These are phyloP conservation scores for Puntigrus tetrazona DNA, from an alignment of 2,113 vertebrate genomes.

Conservation along the genomic window DNA sequence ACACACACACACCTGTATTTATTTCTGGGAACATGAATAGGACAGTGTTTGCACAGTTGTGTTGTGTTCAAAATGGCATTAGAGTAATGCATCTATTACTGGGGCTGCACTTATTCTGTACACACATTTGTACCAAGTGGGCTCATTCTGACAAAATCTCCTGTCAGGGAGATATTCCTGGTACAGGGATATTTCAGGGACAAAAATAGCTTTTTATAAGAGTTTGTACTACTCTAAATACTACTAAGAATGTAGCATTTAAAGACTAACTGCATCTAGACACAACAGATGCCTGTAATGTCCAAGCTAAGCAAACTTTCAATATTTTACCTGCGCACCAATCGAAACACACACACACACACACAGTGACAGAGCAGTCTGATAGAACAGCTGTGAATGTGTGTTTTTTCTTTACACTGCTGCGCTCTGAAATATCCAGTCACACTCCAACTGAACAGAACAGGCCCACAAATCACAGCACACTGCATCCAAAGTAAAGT, in stretches of 20 bases:
- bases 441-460: not conserved
- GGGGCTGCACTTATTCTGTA: not conserved
- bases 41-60: constrained; percentile 45
- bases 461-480: not conserved
- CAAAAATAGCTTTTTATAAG: not conserved
- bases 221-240: too few relatives aligned
- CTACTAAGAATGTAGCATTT: too few relatives aligned
- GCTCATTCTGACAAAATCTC: not conserved
- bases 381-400: not conserved
- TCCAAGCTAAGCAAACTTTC: constrained; percentile 1
- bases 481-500: not conserved
- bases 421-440: not conserved
- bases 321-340: not conserved
- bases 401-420: not conserved
- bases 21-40: constrained; percentile 27
- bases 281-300: too few relatives aligned
- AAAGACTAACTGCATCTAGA: too few relatives aligned
- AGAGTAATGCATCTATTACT: not conserved
- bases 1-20: constrained; percentile 14
- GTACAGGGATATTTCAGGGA: too few relatives aligned
- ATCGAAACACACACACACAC: not conserved
- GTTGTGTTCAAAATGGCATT: constrained; percentile 37
- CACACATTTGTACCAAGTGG: too few relatives aligned
- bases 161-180: too few relatives aligned
- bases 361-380: not conserved